Conservation (phyloP, 2,113 vertebrate species). For the Rhinoptilus africanus region DNA sequence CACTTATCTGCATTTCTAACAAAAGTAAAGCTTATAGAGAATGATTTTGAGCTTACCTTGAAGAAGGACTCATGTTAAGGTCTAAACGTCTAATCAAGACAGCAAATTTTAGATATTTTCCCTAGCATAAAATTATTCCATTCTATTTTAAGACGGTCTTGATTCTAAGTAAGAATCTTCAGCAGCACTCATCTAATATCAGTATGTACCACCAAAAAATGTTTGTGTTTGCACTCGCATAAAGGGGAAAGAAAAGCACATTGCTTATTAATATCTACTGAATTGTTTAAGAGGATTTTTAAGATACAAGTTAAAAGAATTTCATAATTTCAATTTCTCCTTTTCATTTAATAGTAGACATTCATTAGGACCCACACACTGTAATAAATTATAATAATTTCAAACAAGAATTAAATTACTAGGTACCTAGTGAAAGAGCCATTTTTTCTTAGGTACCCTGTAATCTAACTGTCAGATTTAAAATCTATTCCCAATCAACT, state of each 20-base stretch:
- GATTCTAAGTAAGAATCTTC: constrained; percentile 33
- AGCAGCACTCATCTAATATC: constrained; percentile 23
- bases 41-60: neutral
- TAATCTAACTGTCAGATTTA: constrained; percentile 99
- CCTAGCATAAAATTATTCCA: neutral
- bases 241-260: constrained; percentile 61
- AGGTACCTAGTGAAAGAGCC: constrained; percentile 91
- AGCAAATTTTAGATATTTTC: neutral
- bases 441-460: constrained; percentile 90
- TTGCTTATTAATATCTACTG: constrained; percentile 75
- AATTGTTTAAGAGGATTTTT: constrained; percentile 81
- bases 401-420: constrained; percentile 98
- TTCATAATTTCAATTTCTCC: constrained; percentile 93
- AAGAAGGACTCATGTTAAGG: neutral
- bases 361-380: constrained; percentile 95
- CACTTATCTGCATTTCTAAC: neutral
- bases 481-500: constrained; percentile 95
- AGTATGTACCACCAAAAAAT: constrained; percentile 54
- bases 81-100: neutral
- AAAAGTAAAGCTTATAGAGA: neutral
- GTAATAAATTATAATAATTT: constrained; percentile 99
- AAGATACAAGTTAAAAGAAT: constrained; percentile 83
- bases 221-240: constrained; percentile 70
- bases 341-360: constrained; percentile 96
- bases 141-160: constrained; percentile 22